phyloP scores from a whole-genome alignment of 1,140 invertebrate genomes.

The Colletes gigas region DNA sequence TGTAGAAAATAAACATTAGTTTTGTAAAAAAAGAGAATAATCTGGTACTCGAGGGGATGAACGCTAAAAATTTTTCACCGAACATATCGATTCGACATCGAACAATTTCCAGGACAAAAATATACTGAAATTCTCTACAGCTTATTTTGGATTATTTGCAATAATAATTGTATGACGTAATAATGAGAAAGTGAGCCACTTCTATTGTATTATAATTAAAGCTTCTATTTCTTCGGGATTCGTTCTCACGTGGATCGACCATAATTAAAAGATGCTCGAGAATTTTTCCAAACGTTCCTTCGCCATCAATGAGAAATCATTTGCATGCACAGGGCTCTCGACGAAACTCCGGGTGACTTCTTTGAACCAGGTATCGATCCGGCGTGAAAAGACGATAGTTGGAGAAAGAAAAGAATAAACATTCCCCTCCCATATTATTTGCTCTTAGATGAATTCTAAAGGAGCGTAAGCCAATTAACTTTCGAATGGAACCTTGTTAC shows the following conservation, averaged over 20 bases:
- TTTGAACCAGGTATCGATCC: slow-evolving; percentile 14
- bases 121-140: too few species aligned
- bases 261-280: not conserved
- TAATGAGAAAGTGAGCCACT: not conserved
- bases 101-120: too few species aligned
- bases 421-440: slow-evolving; percentile 12
- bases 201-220: too few species aligned
- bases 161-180: too few species aligned
- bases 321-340: not conserved
- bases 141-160: too few species aligned
- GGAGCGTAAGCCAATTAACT: slow-evolving; percentile 32
- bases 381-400: not conserved
- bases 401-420: slow-evolving; percentile 16
- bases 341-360: not conserved
- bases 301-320: slow-evolving; percentile 5
- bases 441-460: slow-evolving; percentile 11
- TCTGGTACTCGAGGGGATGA: too few species aligned
- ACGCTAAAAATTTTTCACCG: too few species aligned
- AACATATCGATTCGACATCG: too few species aligned
- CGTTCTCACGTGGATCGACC: too few species aligned
- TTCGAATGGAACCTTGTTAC: slow-evolving; percentile 20
- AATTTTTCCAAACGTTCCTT: not conserved
- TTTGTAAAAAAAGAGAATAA: too few species aligned
- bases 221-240: not conserved
- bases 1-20: too few species aligned